Evolutionary conservation across 2,113 vertebrate genomes (phyloP).

Genomic region (Hydropotes inermis): DNA sequence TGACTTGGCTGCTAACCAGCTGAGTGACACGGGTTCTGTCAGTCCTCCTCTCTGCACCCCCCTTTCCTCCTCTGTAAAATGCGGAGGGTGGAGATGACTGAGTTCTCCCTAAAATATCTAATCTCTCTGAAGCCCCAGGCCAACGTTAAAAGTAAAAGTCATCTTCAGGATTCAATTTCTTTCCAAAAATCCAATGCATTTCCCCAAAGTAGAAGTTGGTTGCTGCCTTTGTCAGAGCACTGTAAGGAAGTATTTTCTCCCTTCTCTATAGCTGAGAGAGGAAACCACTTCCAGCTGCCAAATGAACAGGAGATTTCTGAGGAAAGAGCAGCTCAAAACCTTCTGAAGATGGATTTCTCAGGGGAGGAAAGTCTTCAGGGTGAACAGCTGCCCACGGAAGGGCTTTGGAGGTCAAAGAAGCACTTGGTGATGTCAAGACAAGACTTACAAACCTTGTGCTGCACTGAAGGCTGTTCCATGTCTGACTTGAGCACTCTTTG

Average conservation of each 20-base stretch:
- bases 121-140: background rate
- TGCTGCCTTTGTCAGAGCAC: background rate
- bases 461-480: slow-evolving; percentile 76
- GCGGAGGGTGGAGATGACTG: background rate
- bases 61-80: background rate
- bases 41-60: background rate
- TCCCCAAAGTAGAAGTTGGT: background rate
- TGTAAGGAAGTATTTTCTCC: background rate
- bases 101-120: background rate
- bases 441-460: slow-evolving; percentile 74
- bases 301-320: rapidly evolving
- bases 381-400: rapidly evolving
- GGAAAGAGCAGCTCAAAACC: rapidly evolving
- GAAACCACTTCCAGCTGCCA: background rate
- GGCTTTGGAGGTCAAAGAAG: background rate
- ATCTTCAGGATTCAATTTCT: background rate
- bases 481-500: slow-evolving; percentile 75
- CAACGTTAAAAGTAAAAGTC: background rate
- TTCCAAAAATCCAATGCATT: background rate
- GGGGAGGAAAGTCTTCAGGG: background rate
- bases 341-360: background rate
- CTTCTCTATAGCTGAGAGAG: background rate
- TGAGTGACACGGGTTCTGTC: background rate
- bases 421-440: background rate
- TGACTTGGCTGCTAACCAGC: background rate